phyloP scores from a whole-genome alignment of 2,888 invertebrate species.

The Exephanes ischioxanthus region DNA sequence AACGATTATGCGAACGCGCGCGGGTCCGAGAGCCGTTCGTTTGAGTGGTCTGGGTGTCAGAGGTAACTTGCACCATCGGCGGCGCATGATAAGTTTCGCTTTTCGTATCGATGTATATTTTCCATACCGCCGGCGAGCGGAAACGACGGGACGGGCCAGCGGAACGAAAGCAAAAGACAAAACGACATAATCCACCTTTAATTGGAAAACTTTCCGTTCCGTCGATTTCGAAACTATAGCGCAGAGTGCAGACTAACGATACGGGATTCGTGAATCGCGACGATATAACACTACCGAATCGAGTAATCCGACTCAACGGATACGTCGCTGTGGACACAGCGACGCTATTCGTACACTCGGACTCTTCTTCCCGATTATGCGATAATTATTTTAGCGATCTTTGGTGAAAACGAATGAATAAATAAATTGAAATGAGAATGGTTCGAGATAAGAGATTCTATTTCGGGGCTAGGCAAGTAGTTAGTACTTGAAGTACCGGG shows the following conservation, averaged over 20 bases:
- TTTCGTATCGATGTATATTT: conserved; percentile 78
- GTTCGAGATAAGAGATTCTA: neutral
- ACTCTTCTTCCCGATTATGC: neutral
- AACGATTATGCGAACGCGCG: conserved; percentile 69
- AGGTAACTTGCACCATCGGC: conserved; percentile 57
- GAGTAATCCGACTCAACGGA: conserved; percentile 51
- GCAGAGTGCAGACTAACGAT: conserved; percentile 64
- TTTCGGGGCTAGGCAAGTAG: no score
- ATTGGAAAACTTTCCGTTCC: conserved; percentile 83
- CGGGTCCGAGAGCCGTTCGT: neutral
- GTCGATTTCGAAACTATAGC: conserved; percentile 78
- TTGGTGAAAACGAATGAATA: neutral
- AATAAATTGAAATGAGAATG: neutral
- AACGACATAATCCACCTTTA: conserved; percentile 84
- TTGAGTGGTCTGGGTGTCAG: conserved; percentile 48
- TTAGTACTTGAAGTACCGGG: no score
- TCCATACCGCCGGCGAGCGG: conserved; percentile 73
- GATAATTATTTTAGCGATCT: conserved; percentile 1
- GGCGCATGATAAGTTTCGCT: conserved; percentile 66
- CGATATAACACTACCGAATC: conserved; percentile 68
- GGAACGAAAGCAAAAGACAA: conserved; percentile 76
- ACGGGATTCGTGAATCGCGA: conserved; percentile 64
- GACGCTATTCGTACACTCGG: conserved; percentile 22
- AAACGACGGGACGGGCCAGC: conserved; percentile 49
- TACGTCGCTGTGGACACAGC: conserved; percentile 33